phyloP scores from a whole-genome alignment of 2,797 vertebrate species.

The Takifugu ocellatus region DNA sequence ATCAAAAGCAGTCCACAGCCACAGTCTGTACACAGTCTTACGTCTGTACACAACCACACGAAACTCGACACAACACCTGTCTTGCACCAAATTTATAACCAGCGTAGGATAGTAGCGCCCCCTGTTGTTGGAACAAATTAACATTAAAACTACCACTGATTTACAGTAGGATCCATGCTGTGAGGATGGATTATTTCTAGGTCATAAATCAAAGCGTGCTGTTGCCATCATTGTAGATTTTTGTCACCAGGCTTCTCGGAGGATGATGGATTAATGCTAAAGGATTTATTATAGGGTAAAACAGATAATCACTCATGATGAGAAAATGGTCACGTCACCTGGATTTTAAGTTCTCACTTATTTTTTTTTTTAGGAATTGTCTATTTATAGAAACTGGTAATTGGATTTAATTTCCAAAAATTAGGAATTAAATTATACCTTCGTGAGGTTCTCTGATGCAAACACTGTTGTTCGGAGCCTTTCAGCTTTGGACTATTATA shows the following conservation, averaged over 20 bases:
- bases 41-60: not conserved
- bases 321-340: not conserved
- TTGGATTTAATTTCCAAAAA: no score
- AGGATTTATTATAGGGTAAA: not conserved
- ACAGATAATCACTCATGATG: not conserved
- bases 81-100: not conserved
- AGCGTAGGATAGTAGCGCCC: conserved; percentile 7
- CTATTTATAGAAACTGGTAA: no score
- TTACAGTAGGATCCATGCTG: not conserved
- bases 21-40: not conserved
- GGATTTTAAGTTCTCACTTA: not conserved
- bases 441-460: not conserved
- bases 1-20: not conserved
- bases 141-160: conserved; percentile 1
- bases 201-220: not conserved
- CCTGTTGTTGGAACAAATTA: conserved; percentile 17
- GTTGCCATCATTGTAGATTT: not conserved
- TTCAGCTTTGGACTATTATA: no score
- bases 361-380: not conserved
- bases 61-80: not conserved
- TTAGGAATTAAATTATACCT: not conserved
- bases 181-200: conserved; percentile 1
- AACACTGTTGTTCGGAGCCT: not conserved
- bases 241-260: not conserved
- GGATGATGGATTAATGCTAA: conserved; percentile 2